Percentiles rank a stretch among this genome's conserved stretches.
Conservation (phyloP, 2,888 invertebrate genomes). For the Mythimna pallens region DNA sequence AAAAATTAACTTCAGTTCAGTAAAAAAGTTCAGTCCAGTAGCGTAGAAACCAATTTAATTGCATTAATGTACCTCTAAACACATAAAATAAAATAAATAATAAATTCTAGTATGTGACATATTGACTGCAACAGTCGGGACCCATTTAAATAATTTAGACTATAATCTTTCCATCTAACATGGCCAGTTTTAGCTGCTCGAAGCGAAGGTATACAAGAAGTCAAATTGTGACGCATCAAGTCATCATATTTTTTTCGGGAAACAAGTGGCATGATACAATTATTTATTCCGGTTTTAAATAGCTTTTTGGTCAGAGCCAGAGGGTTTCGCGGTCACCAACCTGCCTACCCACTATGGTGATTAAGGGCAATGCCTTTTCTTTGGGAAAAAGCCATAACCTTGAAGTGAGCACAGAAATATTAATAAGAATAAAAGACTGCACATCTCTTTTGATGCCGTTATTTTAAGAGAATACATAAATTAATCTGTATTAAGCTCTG, state of each 20-base stretch:
- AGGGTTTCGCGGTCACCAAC: conserved; percentile 21
- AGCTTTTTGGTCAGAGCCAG: not conserved
- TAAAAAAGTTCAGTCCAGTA: no score
- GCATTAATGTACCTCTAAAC: no score
- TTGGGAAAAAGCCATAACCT: conserved; percentile 11
- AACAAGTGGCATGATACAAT: not conserved
- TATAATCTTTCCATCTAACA: no score
- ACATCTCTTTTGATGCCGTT: not conserved
- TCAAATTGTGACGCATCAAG: not conserved
- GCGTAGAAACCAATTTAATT: no score
- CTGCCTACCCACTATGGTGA: conserved; percentile 11
- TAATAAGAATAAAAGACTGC: not conserved
- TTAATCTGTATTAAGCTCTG: not conserved
- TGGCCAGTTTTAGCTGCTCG: no score
- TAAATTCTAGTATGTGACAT: no score
- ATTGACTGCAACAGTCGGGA: no score
- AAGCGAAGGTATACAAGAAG: not conserved
- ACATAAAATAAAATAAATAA: no score
- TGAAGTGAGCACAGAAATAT: not conserved
- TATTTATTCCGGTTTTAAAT: conserved; percentile 1
- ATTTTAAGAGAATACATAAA: not conserved
- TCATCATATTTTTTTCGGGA: not conserved
- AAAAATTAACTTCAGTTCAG: no score
- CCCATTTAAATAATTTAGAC: no score
- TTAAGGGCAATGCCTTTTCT: conserved; percentile 11